phyloP scores from a whole-genome alignment of 2,888 invertebrate species.

The Ectobius pallidus region DNA sequence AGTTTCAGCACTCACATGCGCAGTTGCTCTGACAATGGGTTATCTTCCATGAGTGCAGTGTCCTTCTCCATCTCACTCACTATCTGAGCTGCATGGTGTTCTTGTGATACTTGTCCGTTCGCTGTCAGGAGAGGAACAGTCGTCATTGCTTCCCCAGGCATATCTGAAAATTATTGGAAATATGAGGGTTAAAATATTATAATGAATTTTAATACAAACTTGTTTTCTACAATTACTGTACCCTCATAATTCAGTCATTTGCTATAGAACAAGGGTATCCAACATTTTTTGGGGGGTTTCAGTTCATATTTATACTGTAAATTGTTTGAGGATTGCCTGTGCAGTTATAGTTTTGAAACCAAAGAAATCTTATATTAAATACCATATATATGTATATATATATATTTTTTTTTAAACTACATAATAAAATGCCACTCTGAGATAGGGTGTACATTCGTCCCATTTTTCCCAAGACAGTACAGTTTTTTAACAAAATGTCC shows the following conservation, averaged over 20 bases:
- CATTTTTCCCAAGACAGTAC: too few species aligned
- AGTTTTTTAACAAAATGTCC: too few species aligned
- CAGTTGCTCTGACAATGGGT: slow-evolving; percentile 65
- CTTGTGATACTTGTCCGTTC: slow-evolving; percentile 41
- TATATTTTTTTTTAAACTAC: too few species aligned
- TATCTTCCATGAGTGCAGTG: slow-evolving; percentile 68
- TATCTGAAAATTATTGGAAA: background rate
- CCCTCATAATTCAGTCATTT: background rate
- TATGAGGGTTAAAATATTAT: background rate
- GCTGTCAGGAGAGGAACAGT: background rate
- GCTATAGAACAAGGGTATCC: background rate
- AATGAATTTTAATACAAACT: background rate
- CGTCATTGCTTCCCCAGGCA: background rate
- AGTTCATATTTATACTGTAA: background rate
- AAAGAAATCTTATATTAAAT: too few species aligned
- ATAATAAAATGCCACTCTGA: too few species aligned
- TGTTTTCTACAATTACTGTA: background rate
- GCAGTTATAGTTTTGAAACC: too few species aligned
- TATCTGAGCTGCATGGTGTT: slow-evolving; percentile 65
- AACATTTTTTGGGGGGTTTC: background rate
- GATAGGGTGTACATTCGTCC: too few species aligned
- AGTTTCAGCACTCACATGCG: slow-evolving; percentile 66
- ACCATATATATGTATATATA: too few species aligned
- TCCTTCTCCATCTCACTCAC: slow-evolving; percentile 70
- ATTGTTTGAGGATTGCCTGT: too few species aligned